Conservation (phyloP, 1,140 invertebrate genomes). For the Caenorhabditis briggsae region DNA sequence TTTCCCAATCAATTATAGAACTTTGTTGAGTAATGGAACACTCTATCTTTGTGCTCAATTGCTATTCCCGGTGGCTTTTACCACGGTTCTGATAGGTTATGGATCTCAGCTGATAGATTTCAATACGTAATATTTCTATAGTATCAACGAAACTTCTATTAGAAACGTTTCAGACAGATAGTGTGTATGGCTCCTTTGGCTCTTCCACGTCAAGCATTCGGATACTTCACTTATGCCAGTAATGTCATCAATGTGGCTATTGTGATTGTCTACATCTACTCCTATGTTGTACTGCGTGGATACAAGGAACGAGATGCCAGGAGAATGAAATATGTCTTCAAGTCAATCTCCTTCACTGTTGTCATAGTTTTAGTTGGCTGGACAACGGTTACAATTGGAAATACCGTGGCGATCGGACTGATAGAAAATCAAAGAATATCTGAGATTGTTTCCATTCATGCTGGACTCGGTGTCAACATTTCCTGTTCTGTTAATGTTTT, state of each 20-base stretch:
- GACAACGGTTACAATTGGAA: conserved; percentile 4
- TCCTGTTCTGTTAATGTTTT: conserved; percentile 3
- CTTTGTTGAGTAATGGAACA: too few relatives aligned
- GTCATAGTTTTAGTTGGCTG: conserved; percentile 6
- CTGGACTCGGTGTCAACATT: conserved; percentile 5
- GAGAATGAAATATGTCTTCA: conserved; percentile 35
- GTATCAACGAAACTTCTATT: background rate
- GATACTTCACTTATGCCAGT: conserved; percentile 18
- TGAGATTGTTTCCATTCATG: conserved; percentile 6
- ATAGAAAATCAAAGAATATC: background rate
- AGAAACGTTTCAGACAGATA: background rate
- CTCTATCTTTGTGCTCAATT: conserved; percentile 5
- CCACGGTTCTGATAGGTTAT: background rate
- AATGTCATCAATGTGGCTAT: background rate
- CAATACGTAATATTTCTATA: background rate
- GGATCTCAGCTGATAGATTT: conserved; percentile 18
- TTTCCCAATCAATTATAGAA: conserved; percentile 15
- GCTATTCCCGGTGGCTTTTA: background rate
- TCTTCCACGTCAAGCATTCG: background rate
- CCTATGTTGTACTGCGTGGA: background rate
- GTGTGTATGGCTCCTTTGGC: conserved; percentile 13
- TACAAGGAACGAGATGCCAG: conserved; percentile 11
- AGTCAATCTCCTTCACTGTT: background rate
- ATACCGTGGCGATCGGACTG: background rate
- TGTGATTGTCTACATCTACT: background rate